Percentiles rank a stretch among this genome's conserved stretches.
Evolutionary conservation across 2,113 vertebrate genomes (phyloP).

Genomic region (Glaucomys volans): DNA sequence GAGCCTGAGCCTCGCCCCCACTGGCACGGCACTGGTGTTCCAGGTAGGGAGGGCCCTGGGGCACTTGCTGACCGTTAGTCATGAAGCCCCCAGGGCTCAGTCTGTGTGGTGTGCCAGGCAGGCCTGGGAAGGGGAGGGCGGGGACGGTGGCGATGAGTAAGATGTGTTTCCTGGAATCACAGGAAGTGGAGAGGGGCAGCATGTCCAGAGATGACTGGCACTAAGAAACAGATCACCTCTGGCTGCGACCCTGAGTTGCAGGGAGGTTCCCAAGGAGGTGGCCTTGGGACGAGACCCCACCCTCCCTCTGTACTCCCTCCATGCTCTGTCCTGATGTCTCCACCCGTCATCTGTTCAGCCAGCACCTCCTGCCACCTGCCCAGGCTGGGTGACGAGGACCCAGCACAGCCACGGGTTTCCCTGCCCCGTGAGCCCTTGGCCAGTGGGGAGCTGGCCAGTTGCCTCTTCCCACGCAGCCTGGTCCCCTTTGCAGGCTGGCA

Average conservation of each 20-base stretch:
- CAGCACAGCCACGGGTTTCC: background rate
- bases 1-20: background rate
- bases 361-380: background rate
- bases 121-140: background rate
- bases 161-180: conserved; percentile 15
- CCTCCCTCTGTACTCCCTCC: background rate
- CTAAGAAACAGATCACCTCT: background rate
- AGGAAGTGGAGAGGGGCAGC: background rate
- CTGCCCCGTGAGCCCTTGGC: background rate
- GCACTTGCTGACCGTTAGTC: too few relatives aligned
- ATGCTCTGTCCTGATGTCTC: background rate
- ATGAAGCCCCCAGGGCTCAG: too few relatives aligned
- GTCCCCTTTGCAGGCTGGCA: too few relatives aligned
- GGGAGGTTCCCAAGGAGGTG: background rate
- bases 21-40: background rate
- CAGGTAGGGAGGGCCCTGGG: fast-evolving
- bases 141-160: background rate
- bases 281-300: background rate
- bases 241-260: background rate
- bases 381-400: background rate
- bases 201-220: background rate
- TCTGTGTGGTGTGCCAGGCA: too few relatives aligned
- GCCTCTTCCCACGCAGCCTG: fast-evolving
- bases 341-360: background rate
- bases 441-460: too few relatives aligned